These are phyloP conservation scores for Syritta pipiens DNA, from an alignment of 2,888 invertebrate genomes.

Conservation along the genomic window DNA sequence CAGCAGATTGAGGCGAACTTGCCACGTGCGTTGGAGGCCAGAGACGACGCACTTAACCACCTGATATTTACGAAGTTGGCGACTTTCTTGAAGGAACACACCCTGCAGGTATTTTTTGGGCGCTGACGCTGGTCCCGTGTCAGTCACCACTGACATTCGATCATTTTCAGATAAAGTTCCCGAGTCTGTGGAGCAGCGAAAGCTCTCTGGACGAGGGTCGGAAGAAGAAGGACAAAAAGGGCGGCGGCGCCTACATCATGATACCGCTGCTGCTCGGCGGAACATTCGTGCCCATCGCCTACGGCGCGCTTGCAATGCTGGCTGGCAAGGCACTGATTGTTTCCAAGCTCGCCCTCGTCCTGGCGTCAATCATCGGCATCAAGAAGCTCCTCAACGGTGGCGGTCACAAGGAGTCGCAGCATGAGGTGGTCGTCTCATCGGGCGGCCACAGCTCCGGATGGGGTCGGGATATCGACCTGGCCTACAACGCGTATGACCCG, in stretches of 20 bases:
- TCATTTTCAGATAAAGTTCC: slow-evolving; percentile 85
- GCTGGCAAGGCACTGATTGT: slow-evolving; percentile 93
- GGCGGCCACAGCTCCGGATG: slow-evolving; percentile 86
- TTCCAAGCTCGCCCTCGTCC: slow-evolving; percentile 89
- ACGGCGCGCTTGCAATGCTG: slow-evolving; percentile 89
- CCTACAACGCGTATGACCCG: slow-evolving; percentile 82
- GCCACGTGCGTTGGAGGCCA: slow-evolving; percentile 87
- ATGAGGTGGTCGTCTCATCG: slow-evolving; percentile 86
- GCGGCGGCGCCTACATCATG: slow-evolving; percentile 84
- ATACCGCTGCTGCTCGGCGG: slow-evolving; percentile 90
- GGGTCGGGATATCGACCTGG: slow-evolving; percentile 84
- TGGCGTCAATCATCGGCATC: slow-evolving; percentile 91
- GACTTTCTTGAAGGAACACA: slow-evolving; percentile 88
- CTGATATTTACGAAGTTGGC: slow-evolving; percentile 87
- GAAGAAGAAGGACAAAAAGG: slow-evolving; percentile 85
- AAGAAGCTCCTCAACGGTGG: slow-evolving; percentile 88
- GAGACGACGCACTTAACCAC: slow-evolving; percentile 85
- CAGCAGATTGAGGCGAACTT: slow-evolving; percentile 85
- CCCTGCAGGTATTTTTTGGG: slow-evolving; percentile 83
- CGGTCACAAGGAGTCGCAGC: slow-evolving; percentile 83
- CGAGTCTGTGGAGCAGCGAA: slow-evolving; percentile 84
- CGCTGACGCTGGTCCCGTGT: not conserved
- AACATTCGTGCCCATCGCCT: slow-evolving; percentile 89
- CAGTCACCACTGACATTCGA: not conserved
- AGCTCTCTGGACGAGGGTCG: slow-evolving; percentile 83